Evolutionary conservation across 1,140 invertebrate genomes (phyloP).

Genomic region (Melanaphis sacchari): DNA sequence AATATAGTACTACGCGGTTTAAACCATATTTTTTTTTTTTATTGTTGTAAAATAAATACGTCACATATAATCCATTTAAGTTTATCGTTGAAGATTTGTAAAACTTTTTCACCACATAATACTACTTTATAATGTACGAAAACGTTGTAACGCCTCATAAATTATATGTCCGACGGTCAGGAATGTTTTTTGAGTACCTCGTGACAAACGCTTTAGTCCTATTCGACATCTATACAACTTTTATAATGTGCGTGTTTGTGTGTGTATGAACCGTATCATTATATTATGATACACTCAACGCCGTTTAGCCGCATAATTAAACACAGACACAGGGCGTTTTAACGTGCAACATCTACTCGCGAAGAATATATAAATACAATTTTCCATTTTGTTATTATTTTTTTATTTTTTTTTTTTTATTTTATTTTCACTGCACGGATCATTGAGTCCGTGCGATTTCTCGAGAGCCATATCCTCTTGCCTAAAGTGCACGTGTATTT

Average conservation of each 20-base stretch:
- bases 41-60: neutral
- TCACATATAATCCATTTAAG: neutral
- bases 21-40: neutral
- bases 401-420: neutral
- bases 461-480: neutral
- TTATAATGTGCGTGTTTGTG: neutral
- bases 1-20: too few species aligned
- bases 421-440: neutral
- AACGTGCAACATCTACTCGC: neutral
- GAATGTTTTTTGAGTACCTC: neutral
- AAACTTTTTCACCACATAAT: neutral
- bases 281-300: neutral
- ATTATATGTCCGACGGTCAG: constrained; percentile 7
- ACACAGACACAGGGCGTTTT: neutral
- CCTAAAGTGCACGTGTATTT: neutral
- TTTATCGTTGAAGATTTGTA: neutral
- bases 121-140: neutral
- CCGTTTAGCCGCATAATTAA: neutral
- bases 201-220: neutral
- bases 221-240: neutral
- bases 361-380: neutral
- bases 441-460: neutral
- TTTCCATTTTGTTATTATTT: neutral
- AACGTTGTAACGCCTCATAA: neutral
- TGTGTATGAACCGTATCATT: neutral